phyloP scores from a whole-genome alignment of 2,113 vertebrate genomes.

The Gorsachius goisagi region DNA sequence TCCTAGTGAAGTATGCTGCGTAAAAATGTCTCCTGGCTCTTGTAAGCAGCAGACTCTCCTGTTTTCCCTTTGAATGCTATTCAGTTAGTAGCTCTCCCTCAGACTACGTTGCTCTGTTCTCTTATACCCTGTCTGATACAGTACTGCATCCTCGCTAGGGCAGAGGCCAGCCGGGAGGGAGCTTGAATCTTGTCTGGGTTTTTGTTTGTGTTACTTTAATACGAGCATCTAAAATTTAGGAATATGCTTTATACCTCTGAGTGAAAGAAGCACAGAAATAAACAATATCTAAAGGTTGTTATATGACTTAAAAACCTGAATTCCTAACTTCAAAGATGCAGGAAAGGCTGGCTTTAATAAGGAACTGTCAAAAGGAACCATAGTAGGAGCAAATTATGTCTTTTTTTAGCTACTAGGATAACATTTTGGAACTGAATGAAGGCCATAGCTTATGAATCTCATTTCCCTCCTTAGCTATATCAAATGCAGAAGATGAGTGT shows the following conservation, averaged over 20 bases:
- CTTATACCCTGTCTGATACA: neutral
- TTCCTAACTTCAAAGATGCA: neutral
- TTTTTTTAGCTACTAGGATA: neutral
- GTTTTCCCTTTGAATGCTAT: neutral
- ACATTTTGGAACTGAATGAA: neutral
- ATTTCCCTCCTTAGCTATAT: neutral
- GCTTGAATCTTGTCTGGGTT: neutral
- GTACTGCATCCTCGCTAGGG: neutral
- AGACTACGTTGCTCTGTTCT: neutral
- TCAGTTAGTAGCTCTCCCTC: neutral
- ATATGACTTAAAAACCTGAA: neutral
- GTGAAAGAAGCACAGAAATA: neutral
- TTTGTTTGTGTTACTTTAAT: neutral
- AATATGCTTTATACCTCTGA: neutral
- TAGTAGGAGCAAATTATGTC: neutral
- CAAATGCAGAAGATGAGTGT: neutral
- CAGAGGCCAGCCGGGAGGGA: neutral
- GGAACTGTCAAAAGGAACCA: neutral
- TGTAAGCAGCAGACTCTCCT: neutral
- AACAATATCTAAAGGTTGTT: neutral
- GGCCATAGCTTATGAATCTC: neutral
- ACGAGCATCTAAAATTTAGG: neutral
- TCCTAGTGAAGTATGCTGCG: neutral
- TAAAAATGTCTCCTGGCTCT: constrained; percentile 28
- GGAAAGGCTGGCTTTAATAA: neutral